Percentiles rank a stretch among this genome's conserved stretches.
Evolutionary conservation across 2,888 invertebrate genomes (phyloP).

Genomic region (Anticlea derivata): DNA sequence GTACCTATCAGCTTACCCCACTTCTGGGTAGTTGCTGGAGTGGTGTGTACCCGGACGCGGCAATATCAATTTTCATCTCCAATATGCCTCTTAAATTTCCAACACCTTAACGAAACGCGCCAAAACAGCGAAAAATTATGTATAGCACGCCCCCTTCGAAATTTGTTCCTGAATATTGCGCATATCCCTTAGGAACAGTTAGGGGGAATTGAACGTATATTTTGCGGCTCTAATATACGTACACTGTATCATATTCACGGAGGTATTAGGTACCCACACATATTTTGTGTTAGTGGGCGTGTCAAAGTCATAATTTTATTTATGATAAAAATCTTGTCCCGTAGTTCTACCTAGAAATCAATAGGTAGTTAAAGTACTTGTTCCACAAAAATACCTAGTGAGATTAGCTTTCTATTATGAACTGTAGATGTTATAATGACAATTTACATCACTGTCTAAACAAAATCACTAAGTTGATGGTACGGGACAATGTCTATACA

Average conservation of each 20-base stretch:
- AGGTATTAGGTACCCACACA: slow-evolving; percentile 12
- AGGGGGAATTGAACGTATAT: slow-evolving; percentile 52
- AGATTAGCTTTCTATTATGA: too few species aligned
- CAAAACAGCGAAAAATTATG: slow-evolving; percentile 42
- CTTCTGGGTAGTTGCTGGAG: slow-evolving; percentile 14
- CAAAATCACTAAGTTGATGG: too few species aligned
- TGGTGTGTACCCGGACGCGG: slow-evolving; percentile 14
- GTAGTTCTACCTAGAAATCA: too few species aligned
- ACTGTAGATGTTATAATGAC: too few species aligned
- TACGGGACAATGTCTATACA: too few species aligned
- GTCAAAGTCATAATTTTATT: too few species aligned
- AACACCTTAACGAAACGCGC: slow-evolving; percentile 28
- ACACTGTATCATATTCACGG: slow-evolving; percentile 44
- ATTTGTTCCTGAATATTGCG: slow-evolving; percentile 47
- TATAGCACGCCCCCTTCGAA: slow-evolving; percentile 43
- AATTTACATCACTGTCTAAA: too few species aligned
- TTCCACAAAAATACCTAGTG: too few species aligned
- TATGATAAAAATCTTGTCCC: too few species aligned
- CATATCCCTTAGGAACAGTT: slow-evolving; percentile 51
- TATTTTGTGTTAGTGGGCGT: slow-evolving; percentile 32
- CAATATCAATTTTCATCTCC: slow-evolving; percentile 28
- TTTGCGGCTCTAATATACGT: slow-evolving; percentile 56
- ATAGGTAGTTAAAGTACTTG: too few species aligned
- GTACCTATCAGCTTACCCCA: slow-evolving; percentile 14
- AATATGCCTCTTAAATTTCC: slow-evolving; percentile 28